Evolutionary conservation across 2,113 vertebrate genomes (phyloP).

Genomic region (Phoenicopterus ruber): DNA sequence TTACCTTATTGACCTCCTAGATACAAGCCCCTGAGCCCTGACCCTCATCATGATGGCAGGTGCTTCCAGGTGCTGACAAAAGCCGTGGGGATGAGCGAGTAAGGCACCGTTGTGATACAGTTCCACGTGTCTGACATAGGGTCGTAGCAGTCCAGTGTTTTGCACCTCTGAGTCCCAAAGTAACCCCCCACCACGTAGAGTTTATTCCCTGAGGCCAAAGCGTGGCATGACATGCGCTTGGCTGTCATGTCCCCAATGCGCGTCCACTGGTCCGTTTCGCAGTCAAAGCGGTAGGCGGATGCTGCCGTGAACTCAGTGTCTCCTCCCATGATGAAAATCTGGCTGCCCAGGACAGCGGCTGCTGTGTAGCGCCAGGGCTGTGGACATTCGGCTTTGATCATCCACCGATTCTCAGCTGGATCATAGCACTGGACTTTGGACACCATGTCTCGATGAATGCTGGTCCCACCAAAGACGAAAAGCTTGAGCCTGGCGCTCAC

Average conservation of each 20-base stretch:
- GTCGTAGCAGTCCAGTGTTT: constrained; percentile 94
- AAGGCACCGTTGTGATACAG: constrained; percentile 94
- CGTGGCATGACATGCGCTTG: constrained; percentile 95
- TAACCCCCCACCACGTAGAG: constrained; percentile 95
- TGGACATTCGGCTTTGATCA: constrained; percentile 87
- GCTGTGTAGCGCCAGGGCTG: constrained; percentile 95
- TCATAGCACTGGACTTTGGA: constrained; percentile 94
- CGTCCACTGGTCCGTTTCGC: constrained; percentile 88
- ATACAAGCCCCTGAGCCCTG: neutral
- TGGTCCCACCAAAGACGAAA: constrained; percentile 91
- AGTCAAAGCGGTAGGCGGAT: constrained; percentile 92
- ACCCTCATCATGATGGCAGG: constrained; percentile 83
- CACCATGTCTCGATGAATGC: constrained; percentile 89
- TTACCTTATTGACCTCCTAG: constrained; percentile 59
- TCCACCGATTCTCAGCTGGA: constrained; percentile 87
- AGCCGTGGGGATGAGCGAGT: constrained; percentile 93
- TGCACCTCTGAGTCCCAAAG: constrained; percentile 93
- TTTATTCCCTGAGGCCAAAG: constrained; percentile 92
- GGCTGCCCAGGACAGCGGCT: constrained; percentile 89
- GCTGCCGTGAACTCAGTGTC: constrained; percentile 93
- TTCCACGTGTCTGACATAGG: constrained; percentile 90
- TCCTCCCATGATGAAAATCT: constrained; percentile 97
- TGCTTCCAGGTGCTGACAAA: constrained; percentile 98
- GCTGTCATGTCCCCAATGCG: constrained; percentile 94
- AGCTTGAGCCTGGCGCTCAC: constrained; percentile 92